Percentiles rank a stretch among this genome's conserved stretches.
Conservation (phyloP, 2,797 vertebrate genomes). For the Podarcis lilfordi region DNA sequence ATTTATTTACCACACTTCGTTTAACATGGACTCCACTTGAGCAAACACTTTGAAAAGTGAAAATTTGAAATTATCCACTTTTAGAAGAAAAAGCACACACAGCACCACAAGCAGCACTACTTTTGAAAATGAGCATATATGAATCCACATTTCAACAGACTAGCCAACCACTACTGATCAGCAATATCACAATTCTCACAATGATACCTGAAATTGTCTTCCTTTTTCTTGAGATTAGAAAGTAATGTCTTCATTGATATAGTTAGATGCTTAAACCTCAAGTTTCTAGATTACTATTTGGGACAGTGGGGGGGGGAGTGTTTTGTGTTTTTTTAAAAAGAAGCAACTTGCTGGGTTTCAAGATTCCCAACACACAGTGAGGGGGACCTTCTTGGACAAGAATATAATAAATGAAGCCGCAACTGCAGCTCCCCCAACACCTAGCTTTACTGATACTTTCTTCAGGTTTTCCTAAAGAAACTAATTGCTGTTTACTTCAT, state of each 20-base stretch:
- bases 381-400: neutral
- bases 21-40: constrained; percentile 4
- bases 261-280: neutral
- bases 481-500: neutral
- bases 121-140: constrained; percentile 61
- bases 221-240: neutral
- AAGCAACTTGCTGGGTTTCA: neutral
- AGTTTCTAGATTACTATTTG: neutral
- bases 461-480: neutral
- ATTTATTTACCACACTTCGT: neutral
- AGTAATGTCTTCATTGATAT: neutral
- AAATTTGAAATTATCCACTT: too few relatives aligned
- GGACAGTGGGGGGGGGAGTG: too few relatives aligned
- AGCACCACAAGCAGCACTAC: constrained; percentile 48
- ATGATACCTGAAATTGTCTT: neutral
- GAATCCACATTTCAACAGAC: constrained; percentile 4
- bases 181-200: neutral
- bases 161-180: neutral
- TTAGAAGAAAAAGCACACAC: neutral
- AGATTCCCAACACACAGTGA: neutral
- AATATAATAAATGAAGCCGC: constrained; percentile 42
- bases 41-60: neutral
- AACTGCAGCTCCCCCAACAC: neutral
- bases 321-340: neutral
- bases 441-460: neutral